Base-by-base conservation (phyloP, 2,888 invertebrate genomes). In the Phlogophora meticulosa region DNA sequence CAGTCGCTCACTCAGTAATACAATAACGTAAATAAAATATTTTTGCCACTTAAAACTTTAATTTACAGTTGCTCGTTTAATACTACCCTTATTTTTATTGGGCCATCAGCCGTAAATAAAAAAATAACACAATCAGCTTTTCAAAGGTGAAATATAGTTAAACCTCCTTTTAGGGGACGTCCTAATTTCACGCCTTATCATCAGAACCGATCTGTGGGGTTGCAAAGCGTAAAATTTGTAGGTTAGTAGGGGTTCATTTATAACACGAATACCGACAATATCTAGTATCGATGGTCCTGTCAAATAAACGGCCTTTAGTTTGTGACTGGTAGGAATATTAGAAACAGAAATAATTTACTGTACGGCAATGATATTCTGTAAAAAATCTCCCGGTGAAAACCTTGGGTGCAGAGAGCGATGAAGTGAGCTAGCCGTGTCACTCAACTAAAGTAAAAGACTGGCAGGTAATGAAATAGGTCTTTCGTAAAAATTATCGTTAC, bases 121-220 rank as follows among this genome's bases (percentile, higher is more conserved):
- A 24, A 15, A 24, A n/a, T 53, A 17, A n/a, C 5, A 38, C 22
- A n/a, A n/a, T 63, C 11, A 3, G 15, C 20, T 22, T 63, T 36
- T 17, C 7, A 13, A 4, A 13, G 43, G 20, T 32, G 2, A 28
- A 20, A 28, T 45, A 17, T 45, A 0, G 20, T 17, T 7, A 13
- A 3, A 38, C 15, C 24, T 5, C 48, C 2, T 15, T 28, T 28
- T 7, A 13, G 15, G 22, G 22, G 38, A 22, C 7, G 17, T 24
- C 32, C 46, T 40, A 34, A 46, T 46, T 66, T 34, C 10, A 15
- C 53, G 46, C 40, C 13, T 42, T 66, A 66, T 66, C 66, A 13
- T 55, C 13, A 13, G n/a, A 36, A 2, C 24, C 46, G 40, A 67
- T 66, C 48, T 42, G 5, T 10, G 1, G 55, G 20, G 13, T 34